Evolutionary conservation across 2,888 invertebrate species (phyloP), one percentile per base, ranked within the genome.

Genomic region (Glaucopsyche alexis): DNA sequence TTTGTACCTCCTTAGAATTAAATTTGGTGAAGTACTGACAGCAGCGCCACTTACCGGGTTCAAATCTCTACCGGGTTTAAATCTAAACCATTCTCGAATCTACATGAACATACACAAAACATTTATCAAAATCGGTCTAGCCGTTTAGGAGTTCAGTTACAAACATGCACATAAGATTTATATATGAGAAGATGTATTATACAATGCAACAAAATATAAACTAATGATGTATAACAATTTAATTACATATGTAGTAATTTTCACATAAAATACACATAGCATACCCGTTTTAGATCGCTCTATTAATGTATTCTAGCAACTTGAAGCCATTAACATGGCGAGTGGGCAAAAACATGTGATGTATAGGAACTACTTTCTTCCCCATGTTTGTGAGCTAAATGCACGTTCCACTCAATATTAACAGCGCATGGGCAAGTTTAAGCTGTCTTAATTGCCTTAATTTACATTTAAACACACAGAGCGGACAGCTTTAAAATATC

Each of bases 301-400:
- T 60, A 60, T 60, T 60, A 60, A 60, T 60, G 38, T 60, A 60
- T 60, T 60, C 60, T 60, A 60, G 60, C 8, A 60, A 60, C 60
- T 60, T 60, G 60, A 60, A 60, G 14, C 60, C 38, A 60, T 60
- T 60, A 60, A 29, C 14, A 60, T 38, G 60, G 60, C 60, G 29
- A 14, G 38, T 38, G 60, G 60, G 60, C 29, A 60, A 60, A 60
- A 60, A 60, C 38, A 38, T 14, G 29, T 60, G 60, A 60, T 60
- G 60, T 29, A 60, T 60, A 60, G 60, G 60, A 60, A 38, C 60
- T 29, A 38, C 60, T 60, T 60, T 60, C 60, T 60, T 29, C 60
- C 60, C 13, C 60, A 60, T 60, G 29, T 60, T 60, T 14, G 60
- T 60, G 60, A 60, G 29, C 29, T 60, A 13, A 60, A 60, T 19